Conservation (phyloP, 2,888 invertebrate species). For the Caenorhabditis angaria region DNA sequence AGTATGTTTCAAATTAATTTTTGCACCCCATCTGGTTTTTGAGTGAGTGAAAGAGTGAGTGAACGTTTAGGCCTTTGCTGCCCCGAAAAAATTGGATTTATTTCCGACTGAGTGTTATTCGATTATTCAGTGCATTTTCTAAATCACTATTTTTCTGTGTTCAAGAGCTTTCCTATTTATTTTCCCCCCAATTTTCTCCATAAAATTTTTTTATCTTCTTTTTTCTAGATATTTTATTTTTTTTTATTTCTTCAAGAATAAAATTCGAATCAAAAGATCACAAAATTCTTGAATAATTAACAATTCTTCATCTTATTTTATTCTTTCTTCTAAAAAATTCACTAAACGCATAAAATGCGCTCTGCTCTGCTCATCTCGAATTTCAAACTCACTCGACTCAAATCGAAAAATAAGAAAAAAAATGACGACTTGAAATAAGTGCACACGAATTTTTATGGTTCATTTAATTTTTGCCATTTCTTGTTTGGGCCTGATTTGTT, state of each 20-base stretch:
- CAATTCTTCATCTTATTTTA: too few species aligned
- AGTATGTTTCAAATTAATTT: constrained; percentile 1
- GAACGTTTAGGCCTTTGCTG: background rate
- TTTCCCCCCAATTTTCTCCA: background rate
- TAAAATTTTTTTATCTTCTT: background rate
- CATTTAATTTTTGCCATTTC: background rate
- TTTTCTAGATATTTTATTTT: too few species aligned
- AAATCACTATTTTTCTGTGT: background rate
- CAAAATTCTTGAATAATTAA: background rate
- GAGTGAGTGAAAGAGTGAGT: background rate
- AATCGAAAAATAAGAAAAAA: background rate
- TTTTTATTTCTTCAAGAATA: too few species aligned
- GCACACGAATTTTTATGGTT: too few species aligned
- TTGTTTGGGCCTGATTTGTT: background rate
- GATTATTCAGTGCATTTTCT: constrained; percentile 4
- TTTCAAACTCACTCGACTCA: background rate
- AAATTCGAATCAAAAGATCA: background rate
- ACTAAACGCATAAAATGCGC: background rate
- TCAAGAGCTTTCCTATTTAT: background rate
- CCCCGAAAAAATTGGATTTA: background rate
- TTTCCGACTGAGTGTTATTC: background rate
- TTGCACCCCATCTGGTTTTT: constrained; percentile 2
- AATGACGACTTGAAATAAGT: background rate
- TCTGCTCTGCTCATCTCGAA: background rate
- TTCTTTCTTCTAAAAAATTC: background rate